Percentiles rank a stretch among this genome's conserved stretches.
These are phyloP conservation scores for Julus scandinavius DNA, from an alignment of 2,888 invertebrate species.

Conservation along the genomic window DNA sequence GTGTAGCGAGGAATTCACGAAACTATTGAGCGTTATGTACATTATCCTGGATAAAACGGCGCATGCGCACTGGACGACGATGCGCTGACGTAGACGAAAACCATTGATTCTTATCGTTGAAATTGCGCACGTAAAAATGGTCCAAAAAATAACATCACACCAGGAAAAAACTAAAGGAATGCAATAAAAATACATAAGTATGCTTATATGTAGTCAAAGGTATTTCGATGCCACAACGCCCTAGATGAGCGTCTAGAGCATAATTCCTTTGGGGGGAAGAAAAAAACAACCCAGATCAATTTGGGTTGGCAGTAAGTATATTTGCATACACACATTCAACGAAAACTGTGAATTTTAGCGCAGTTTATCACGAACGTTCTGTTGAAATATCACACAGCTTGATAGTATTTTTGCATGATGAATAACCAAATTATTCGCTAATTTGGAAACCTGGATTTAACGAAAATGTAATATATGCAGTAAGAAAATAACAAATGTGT, in stretches of 20 bases:
- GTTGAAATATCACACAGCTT: no score
- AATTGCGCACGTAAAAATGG: constrained; percentile 5
- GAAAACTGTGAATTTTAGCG: background rate
- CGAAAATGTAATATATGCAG: no score
- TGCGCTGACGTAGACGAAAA: background rate
- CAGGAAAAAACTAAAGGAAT: constrained; percentile 20
- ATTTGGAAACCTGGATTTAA: no score
- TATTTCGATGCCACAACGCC: background rate
- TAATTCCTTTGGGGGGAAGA: background rate
- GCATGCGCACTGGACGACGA: background rate
- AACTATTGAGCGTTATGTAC: constrained; percentile 17
- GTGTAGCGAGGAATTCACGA: background rate
- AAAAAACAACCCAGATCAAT: background rate
- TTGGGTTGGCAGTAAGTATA: background rate
- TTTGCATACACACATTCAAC: background rate
- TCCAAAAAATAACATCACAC: background rate
- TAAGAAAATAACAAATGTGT: no score
- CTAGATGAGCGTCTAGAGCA: background rate
- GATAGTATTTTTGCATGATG: no score
- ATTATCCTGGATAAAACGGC: background rate
- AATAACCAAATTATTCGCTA: no score
- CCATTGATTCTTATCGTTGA: background rate
- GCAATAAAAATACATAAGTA: background rate
- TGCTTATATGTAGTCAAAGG: background rate
- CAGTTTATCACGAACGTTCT: background rate